These are phyloP conservation scores for Nothocercus nigrocapillus DNA, from an alignment of 2,113 vertebrate genomes.

Conservation along the genomic window DNA sequence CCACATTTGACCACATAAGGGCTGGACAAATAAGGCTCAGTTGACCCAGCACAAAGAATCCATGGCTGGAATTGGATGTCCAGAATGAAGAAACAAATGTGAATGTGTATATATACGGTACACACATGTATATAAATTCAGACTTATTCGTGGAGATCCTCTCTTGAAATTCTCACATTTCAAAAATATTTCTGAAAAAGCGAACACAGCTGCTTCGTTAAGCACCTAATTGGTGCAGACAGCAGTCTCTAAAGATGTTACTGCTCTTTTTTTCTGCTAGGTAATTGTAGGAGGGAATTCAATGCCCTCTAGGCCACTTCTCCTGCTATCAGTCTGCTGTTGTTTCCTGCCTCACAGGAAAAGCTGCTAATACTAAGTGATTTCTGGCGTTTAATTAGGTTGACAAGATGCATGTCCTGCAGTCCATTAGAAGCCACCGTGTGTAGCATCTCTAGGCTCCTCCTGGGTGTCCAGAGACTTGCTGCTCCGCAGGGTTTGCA, in stretches of 20 bases:
- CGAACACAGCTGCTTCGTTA: not conserved
- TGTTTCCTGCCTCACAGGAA: not conserved
- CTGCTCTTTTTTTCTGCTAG: not conserved
- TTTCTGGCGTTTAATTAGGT: slow-evolving; percentile 57
- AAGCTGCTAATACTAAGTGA: not conserved
- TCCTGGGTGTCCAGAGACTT: not conserved
- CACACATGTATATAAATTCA: not conserved
- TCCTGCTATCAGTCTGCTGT: not conserved
- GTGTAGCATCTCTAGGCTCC: fast-evolving
- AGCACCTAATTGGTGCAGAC: not conserved
- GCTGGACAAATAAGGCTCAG: not conserved
- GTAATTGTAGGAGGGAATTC: slow-evolving; percentile 7
- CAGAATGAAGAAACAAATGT: not conserved
- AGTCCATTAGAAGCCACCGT: not conserved
- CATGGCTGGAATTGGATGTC: not conserved
- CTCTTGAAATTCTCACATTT: not conserved
- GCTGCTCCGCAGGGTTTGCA: fast-evolving
- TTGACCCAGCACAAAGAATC: not conserved
- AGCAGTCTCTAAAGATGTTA: not conserved
- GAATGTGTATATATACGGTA: not conserved
- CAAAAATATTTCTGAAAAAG: not conserved
- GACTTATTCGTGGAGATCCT: not conserved
- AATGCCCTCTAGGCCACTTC: not conserved
- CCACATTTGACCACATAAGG: not conserved
- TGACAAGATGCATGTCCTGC: not conserved